Evolutionary conservation across 2,888 invertebrate species (phyloP).

Genomic region (Scrobipalpa costella): DNA sequence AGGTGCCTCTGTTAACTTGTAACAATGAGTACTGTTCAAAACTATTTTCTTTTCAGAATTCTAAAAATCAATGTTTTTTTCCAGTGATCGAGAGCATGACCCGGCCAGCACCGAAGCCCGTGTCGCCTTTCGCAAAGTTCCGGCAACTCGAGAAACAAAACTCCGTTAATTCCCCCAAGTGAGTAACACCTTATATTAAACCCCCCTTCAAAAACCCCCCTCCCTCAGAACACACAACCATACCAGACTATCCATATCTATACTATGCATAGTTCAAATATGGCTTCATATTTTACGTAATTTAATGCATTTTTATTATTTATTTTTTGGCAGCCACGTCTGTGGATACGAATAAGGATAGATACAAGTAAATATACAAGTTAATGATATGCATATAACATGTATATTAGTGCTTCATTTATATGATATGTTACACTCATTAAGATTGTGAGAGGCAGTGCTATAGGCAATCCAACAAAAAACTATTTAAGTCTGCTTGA

Average conservation of each 20-base stretch:
- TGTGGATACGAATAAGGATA: conserved; percentile 70
- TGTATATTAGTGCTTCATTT: conserved; percentile 60
- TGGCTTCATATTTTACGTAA: conserved; percentile 57
- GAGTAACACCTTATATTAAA: conserved; percentile 55
- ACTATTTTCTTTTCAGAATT: background rate
- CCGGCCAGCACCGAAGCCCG: conserved; percentile 82
- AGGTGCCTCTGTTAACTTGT: conserved; percentile 6
- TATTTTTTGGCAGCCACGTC: conserved; percentile 66
- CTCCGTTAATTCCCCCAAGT: conserved; percentile 90
- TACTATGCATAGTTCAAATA: conserved; percentile 45
- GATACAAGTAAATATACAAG: conserved; percentile 69
- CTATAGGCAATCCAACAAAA: conserved; percentile 14
- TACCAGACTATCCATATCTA: conserved; percentile 37
- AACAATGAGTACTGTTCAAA: background rate
- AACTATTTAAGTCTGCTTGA: background rate
- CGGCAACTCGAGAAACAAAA: conserved; percentile 94
- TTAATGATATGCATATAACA: conserved; percentile 59
- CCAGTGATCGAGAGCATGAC: conserved; percentile 80
- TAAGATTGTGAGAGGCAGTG: conserved; percentile 24
- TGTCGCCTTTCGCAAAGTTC: conserved; percentile 95
- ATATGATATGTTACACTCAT: conserved; percentile 19
- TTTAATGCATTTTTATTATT: conserved; percentile 52
- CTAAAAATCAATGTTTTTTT: conserved; percentile 27
- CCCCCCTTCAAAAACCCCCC: background rate
- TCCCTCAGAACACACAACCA: conserved; percentile 29